Evolutionary conservation across 2,113 vertebrate species (phyloP).

Genomic region (Raja brachyura): DNA sequence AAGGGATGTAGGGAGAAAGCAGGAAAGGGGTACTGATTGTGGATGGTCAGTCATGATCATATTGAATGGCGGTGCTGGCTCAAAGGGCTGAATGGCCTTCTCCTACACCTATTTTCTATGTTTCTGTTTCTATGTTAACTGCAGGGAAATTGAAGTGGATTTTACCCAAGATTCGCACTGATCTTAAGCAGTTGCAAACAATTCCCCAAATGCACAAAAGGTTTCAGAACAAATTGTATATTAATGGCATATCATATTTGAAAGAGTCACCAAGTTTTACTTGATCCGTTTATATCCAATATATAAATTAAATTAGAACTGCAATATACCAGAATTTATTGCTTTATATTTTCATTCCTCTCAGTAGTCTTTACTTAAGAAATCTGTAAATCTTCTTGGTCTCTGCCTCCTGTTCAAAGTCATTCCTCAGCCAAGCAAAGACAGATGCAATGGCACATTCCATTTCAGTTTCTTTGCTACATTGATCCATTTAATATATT

Average conservation of each 20-base stretch:
- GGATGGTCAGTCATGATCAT: no score
- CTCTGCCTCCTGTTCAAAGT: background rate
- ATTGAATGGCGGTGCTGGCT: no score
- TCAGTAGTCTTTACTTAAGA: background rate
- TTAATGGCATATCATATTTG: background rate
- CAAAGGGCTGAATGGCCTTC: no score
- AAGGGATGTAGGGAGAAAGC: no score
- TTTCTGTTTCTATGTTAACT: no score
- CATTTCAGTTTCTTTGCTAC: background rate
- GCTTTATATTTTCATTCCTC: background rate
- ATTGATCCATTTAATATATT: background rate
- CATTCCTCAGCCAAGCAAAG: background rate
- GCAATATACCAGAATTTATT: background rate
- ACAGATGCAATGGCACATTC: background rate
- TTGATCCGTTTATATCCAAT: background rate
- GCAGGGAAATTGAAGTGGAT: background rate
- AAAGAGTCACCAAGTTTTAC: background rate
- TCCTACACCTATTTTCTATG: no score
- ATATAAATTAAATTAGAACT: background rate
- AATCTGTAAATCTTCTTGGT: background rate
- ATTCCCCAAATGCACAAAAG: background rate
- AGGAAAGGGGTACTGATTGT: no score
- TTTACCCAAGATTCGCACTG: background rate
- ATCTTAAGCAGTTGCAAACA: background rate
- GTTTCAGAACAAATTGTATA: background rate